Conservation (phyloP, 2,113 vertebrate species). For the Cercopithecus mona region DNA sequence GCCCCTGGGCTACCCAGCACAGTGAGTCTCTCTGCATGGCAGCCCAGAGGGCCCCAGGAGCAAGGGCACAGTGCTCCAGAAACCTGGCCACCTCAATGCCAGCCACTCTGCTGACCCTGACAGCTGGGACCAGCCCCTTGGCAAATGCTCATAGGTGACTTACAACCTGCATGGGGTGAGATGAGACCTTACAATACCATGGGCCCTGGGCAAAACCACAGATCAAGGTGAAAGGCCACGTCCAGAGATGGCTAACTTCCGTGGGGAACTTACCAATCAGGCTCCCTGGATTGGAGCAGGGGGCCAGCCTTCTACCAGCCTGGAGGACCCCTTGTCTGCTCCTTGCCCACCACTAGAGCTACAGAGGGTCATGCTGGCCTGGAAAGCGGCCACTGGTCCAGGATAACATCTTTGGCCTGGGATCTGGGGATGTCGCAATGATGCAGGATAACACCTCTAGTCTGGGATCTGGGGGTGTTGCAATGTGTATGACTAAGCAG, state of each 20-base stretch:
- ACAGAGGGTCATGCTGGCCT: not conserved
- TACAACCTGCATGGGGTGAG: not conserved
- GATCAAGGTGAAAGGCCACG: not conserved
- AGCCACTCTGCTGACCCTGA: not conserved
- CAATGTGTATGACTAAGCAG: slow-evolving; percentile 48
- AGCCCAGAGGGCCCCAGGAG: not conserved
- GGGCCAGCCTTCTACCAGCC: not conserved
- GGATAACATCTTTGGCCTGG: not conserved
- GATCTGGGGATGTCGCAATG: slow-evolving; percentile 38
- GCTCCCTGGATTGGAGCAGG: not conserved
- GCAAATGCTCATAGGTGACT: not conserved
- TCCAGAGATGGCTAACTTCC: not conserved
- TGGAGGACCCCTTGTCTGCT: not conserved
- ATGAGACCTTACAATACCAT: not conserved
- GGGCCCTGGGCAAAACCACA: not conserved
- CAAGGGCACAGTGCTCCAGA: not conserved
- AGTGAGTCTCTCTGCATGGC: not conserved
- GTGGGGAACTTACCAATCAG: not conserved
- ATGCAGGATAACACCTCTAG: not conserved
- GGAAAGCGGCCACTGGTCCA: not conserved
- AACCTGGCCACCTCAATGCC: not conserved
- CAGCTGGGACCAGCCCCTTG: not conserved
- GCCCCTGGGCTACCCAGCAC: not conserved
- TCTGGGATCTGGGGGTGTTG: not conserved
- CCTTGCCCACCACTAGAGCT: not conserved